phyloP scores from a whole-genome alignment of 2,113 vertebrate species.

The Lagopus muta region DNA sequence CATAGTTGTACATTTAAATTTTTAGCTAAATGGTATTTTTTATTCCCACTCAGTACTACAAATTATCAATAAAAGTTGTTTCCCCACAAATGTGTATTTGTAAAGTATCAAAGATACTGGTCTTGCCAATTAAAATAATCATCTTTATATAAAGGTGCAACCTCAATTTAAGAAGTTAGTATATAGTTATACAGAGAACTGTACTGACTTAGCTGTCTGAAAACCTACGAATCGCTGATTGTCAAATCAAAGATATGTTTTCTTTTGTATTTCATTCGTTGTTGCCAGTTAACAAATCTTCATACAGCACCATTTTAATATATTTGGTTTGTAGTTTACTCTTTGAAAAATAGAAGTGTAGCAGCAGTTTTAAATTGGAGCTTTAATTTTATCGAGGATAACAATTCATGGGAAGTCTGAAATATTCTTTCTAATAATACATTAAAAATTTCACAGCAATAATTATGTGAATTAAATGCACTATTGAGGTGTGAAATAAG shows the following conservation, averaged over 20 bases:
- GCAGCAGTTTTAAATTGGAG: not conserved
- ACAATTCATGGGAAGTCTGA: not conserved
- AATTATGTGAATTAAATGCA: conserved; percentile 17
- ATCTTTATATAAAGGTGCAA: not conserved
- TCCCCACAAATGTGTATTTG: not conserved
- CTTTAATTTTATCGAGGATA: not conserved
- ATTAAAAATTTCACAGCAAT: not conserved
- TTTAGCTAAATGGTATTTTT: conserved; percentile 10
- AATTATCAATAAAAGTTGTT: not conserved
- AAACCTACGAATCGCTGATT: not conserved
- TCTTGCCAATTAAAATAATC: not conserved
- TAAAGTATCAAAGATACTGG: not conserved
- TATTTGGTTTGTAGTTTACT: not conserved
- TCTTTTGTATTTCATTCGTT: not conserved
- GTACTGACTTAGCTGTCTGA: not conserved
- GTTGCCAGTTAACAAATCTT: not conserved
- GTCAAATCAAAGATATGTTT: not conserved
- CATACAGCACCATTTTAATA: not conserved
- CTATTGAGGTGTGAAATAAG: conserved; percentile 43
- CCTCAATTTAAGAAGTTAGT: not conserved
- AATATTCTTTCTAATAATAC: not conserved
- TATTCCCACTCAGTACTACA: not conserved
- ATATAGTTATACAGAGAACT: not conserved
- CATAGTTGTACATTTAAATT: not conserved
- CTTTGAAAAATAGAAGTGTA: not conserved